These are phyloP conservation scores for Pammene fasciana DNA, from an alignment of 2,888 invertebrate genomes.

Conservation along the genomic window DNA sequence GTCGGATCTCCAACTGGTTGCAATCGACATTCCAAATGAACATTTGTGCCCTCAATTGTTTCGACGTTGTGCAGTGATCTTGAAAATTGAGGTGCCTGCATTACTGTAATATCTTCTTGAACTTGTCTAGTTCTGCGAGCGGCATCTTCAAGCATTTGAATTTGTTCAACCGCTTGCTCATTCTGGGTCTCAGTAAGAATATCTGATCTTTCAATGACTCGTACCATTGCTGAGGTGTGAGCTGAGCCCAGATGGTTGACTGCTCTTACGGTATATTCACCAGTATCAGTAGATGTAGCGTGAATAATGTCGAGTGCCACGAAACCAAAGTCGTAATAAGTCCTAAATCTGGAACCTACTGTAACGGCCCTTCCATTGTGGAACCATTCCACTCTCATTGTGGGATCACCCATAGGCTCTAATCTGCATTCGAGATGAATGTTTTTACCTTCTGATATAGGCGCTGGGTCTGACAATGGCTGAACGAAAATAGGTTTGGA, in stretches of 20 bases:
- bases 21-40: slow-evolving; percentile 95
- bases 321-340: slow-evolving; percentile 98
- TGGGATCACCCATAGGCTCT: slow-evolving; percentile 98
- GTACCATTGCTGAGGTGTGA: slow-evolving; percentile 94
- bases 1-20: slow-evolving; percentile 96
- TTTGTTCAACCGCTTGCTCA: slow-evolving; percentile 95
- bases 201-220: slow-evolving; percentile 91
- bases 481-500: slow-evolving; percentile 97
- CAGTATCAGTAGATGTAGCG: slow-evolving; percentile 96
- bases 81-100: slow-evolving; percentile 94
- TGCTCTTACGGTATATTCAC: slow-evolving; percentile 97
- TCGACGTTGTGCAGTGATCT: slow-evolving; percentile 94
- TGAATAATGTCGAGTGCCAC: slow-evolving; percentile 98
- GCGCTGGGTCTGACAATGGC: slow-evolving; percentile 93
- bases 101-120: slow-evolving; percentile 91
- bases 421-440: slow-evolving; percentile 95
- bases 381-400: slow-evolving; percentile 98
- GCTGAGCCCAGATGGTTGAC: slow-evolving; percentile 97
- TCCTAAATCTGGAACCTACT: slow-evolving; percentile 95
- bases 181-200: slow-evolving; percentile 95
- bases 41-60: slow-evolving; percentile 94
- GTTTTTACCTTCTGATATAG: slow-evolving; percentile 93
- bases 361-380: slow-evolving; percentile 95
- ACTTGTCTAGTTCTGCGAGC: slow-evolving; percentile 87
- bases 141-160: slow-evolving; percentile 93